A percentile compares a stretch with the other conserved stretches of the same genome.
Evolutionary conservation across 2,888 invertebrate species (phyloP).

Genomic region (Tricholauxania praeusta): DNA sequence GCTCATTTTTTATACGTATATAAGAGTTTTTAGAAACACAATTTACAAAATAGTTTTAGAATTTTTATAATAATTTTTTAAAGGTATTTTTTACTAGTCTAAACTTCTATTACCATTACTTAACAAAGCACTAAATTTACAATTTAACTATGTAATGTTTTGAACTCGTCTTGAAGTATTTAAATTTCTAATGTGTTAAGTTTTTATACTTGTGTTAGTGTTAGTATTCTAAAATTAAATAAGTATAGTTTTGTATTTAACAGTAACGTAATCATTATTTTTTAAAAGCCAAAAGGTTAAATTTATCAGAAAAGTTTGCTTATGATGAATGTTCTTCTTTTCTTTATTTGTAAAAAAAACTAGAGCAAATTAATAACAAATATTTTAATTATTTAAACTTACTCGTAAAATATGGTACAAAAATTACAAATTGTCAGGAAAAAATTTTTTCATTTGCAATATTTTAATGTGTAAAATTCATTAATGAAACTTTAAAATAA

Average conservation of each 20-base stretch:
- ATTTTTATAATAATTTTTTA: constrained; percentile 2
- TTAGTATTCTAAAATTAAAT: constrained; percentile 26
- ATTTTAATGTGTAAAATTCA: neutral
- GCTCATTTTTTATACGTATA: too few species aligned
- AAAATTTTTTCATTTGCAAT: constrained; percentile 19
- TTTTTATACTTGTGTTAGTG: neutral
- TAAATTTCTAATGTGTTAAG: constrained; percentile 21
- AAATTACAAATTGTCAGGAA: constrained; percentile 9
- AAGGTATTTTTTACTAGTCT: constrained; percentile 7
- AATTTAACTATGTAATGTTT: neutral
- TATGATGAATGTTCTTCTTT: constrained; percentile 2
- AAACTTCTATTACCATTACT: neutral
- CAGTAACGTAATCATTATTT: constrained; percentile 26
- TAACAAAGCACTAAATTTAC: constrained; percentile 4
- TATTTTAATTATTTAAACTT: constrained; percentile 6
- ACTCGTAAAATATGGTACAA: neutral
- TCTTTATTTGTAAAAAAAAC: constrained; percentile 11
- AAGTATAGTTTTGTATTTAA: constrained; percentile 29
- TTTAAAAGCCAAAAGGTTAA: constrained; percentile 27
- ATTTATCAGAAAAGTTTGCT: constrained; percentile 26
- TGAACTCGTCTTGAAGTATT: neutral
- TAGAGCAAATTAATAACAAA: neutral
- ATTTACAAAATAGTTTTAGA: constrained; percentile 12
- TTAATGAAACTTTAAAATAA: neutral
- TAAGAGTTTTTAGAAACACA: constrained; percentile 5